Conservation (phyloP, 2,888 invertebrate species). For the Invenusta paracnida region DNA sequence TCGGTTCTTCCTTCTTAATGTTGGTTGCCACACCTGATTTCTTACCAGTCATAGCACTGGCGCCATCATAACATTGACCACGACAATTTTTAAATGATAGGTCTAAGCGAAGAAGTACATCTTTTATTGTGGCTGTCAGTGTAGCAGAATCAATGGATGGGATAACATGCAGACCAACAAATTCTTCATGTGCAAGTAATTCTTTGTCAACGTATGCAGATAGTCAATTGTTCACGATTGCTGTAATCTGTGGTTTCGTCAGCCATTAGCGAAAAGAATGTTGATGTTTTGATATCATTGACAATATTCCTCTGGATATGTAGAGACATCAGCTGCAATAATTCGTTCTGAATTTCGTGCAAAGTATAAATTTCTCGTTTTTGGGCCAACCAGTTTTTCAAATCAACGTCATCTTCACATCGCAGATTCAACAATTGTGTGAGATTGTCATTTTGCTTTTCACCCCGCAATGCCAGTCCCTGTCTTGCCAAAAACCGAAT, state of each 20-base stretch:
- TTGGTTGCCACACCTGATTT: constrained; percentile 25
- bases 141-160: constrained; percentile 42
- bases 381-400: constrained; percentile 46
- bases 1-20: not conserved
- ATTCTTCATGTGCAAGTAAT: constrained; percentile 47
- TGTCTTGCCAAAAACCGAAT: constrained; percentile 46
- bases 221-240: constrained; percentile 48
- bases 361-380: constrained; percentile 47
- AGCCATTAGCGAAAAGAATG: constrained; percentile 46
- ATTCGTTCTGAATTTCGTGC: constrained; percentile 47
- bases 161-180: constrained; percentile 47
- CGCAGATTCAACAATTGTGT: constrained; percentile 45
- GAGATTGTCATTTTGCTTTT: constrained; percentile 46
- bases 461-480: constrained; percentile 46
- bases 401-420: constrained; percentile 40
- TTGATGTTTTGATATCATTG: not conserved
- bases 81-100: constrained; percentile 44
- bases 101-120: constrained; percentile 46
- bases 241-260: constrained; percentile 47
- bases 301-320: constrained; percentile 44
- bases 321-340: constrained; percentile 47
- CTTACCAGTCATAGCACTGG: not conserved
- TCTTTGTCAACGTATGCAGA: constrained; percentile 46
- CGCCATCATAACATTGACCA: not conserved
- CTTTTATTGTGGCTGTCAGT: constrained; percentile 45